phyloP scores from a whole-genome alignment of 2,888 invertebrate genomes.

The Selenia dentaria region DNA sequence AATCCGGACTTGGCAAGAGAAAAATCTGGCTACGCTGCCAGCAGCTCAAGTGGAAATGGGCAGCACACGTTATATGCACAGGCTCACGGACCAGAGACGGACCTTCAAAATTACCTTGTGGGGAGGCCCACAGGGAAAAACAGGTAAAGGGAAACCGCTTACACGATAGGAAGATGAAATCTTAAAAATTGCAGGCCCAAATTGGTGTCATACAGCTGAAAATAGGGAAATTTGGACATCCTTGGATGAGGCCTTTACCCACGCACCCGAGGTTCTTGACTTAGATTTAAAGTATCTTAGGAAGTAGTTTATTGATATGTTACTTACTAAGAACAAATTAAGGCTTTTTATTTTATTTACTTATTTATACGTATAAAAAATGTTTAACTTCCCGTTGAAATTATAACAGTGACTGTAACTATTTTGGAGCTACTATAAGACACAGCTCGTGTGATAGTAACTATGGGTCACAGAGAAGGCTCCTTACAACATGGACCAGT shows the following conservation, averaged over 20 bases:
- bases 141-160: neutral
- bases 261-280: neutral
- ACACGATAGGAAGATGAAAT: neutral
- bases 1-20: neutral
- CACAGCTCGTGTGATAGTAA: too few species aligned
- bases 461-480: too few species aligned
- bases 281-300: too few species aligned
- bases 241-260: neutral
- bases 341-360: too few species aligned
- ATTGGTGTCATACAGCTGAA: neutral
- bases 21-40: neutral
- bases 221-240: neutral
- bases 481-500: neutral
- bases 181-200: neutral
- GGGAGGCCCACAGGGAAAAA: neutral
- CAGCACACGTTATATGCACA: neutral
- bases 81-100: neutral
- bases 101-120: neutral
- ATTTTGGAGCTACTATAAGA: too few species aligned
- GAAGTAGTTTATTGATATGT: too few species aligned
- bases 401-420: too few species aligned
- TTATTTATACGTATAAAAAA: too few species aligned
- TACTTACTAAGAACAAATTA: too few species aligned
- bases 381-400: too few species aligned
- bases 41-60: neutral